phyloP scores from a whole-genome alignment of 2,113 vertebrate genomes.

The Oreochromis tanganicae region DNA sequence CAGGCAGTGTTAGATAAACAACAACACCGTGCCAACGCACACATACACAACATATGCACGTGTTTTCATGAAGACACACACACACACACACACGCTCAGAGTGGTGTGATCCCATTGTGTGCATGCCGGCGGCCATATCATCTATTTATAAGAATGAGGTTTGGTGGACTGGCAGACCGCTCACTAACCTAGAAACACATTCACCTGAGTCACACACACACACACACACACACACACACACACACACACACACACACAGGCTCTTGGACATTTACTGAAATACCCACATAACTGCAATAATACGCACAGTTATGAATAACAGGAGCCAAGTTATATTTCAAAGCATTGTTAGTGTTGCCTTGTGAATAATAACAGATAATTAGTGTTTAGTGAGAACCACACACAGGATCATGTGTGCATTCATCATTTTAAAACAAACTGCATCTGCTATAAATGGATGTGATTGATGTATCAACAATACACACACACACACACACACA shows the following conservation, averaged over 20 bases:
- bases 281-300: constrained; percentile 3
- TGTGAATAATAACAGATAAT: constrained; percentile 23
- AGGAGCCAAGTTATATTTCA: background rate
- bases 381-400: background rate
- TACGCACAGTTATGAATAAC: background rate
- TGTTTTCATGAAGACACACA: background rate
- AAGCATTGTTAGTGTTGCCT: background rate
- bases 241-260: background rate
- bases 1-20: constrained; percentile 56
- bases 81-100: background rate
- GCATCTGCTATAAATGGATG: background rate
- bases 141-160: constrained; percentile 66
- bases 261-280: constrained; percentile 26
- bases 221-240: background rate
- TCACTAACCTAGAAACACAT: constrained; percentile 58
- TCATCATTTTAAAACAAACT: constrained; percentile 6
- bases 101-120: constrained; percentile 25
- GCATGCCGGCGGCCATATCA: constrained; percentile 37
- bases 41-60: constrained; percentile 14
- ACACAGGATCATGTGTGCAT: background rate
- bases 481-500: background rate
- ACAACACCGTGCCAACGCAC: constrained; percentile 52
- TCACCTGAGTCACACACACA: constrained; percentile 46
- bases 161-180: constrained; percentile 46
- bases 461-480: constrained; percentile 2